phyloP scores from a whole-genome alignment of 2,888 invertebrate species.

The Ennomos fuscantarius region DNA sequence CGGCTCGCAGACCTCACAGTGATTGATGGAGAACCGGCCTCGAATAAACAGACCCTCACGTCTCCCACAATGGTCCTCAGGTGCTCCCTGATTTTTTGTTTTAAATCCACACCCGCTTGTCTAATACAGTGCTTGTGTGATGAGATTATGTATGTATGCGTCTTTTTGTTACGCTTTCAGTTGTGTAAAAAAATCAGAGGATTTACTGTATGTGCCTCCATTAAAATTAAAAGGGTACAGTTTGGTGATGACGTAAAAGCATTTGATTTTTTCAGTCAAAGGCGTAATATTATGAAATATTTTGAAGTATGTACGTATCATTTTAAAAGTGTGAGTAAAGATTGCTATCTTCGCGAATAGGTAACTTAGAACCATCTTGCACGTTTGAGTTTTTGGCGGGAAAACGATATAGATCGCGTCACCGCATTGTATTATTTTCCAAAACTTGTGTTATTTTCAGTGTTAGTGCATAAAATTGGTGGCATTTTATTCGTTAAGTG shows the following conservation, averaged over 20 bases:
- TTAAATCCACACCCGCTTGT: conserved; percentile 45
- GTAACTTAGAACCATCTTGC: no score
- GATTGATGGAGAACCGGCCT: conserved; percentile 76
- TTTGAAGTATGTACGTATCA: no score
- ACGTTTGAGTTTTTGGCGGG: no score
- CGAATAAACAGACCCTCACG: conserved; percentile 73
- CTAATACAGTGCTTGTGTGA: conserved; percentile 30
- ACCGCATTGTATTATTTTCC: no score
- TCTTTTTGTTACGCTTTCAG: conserved; percentile 35
- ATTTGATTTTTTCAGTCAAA: background rate
- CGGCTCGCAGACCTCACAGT: conserved; percentile 49
- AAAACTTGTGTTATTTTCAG: no score
- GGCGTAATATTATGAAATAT: no score
- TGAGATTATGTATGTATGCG: conserved; percentile 28
- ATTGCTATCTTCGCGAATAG: no score
- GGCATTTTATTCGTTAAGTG: no score
- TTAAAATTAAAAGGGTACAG: background rate
- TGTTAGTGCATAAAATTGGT: no score
- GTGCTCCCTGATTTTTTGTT: conserved; percentile 63
- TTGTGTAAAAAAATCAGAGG: conserved; percentile 18
- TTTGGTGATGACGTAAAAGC: conserved; percentile 17
- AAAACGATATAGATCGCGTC: no score
- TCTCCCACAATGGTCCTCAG: conserved; percentile 67
- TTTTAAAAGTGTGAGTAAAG: no score
- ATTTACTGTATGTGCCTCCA: background rate